Evolutionary conservation across 2,888 invertebrate genomes (phyloP).

Genomic region (Netelia virgata): DNA sequence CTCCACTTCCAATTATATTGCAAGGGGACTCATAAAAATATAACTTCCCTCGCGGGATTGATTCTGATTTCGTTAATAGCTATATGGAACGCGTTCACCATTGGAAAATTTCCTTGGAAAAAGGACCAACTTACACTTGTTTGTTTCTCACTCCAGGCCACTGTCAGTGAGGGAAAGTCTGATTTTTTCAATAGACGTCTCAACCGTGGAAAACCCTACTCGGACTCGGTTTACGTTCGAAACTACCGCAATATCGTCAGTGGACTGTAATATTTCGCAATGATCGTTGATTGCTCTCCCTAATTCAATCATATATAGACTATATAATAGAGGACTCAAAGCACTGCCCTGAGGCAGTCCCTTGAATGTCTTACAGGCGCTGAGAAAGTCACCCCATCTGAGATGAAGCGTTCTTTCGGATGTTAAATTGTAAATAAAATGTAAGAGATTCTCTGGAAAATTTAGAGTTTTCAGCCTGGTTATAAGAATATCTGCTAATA

Average conservation of each 20-base stretch:
- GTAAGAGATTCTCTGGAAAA: constrained; percentile 5
- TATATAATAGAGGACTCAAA: constrained; percentile 13
- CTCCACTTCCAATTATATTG: constrained; percentile 19
- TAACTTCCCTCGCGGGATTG: neutral
- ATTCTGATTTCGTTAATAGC: neutral
- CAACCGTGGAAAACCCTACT: neutral
- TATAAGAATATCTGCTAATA: constrained; percentile 17
- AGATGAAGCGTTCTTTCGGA: constrained; percentile 20
- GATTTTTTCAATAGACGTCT: neutral
- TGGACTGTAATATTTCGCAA: neutral
- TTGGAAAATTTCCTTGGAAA: neutral
- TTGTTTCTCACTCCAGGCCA: constrained; percentile 5
- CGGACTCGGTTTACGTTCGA: neutral
- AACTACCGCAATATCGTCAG: neutral
- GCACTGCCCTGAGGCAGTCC: constrained; percentile 14
- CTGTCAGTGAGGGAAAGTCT: neutral
- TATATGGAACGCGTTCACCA: neutral
- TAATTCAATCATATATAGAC: neutral
- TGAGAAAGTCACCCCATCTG: neutral
- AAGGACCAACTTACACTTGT: neutral
- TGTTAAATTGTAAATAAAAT: constrained; percentile 30
- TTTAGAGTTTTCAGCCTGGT: neutral
- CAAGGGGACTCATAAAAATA: neutral
- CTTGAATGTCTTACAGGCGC: neutral
- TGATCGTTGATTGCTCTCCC: neutral